A percentile compares a stretch with the other conserved stretches of the same genome.
Evolutionary conservation across 2,797 vertebrate genomes (phyloP).

Genomic region (Allobates femoralis): DNA sequence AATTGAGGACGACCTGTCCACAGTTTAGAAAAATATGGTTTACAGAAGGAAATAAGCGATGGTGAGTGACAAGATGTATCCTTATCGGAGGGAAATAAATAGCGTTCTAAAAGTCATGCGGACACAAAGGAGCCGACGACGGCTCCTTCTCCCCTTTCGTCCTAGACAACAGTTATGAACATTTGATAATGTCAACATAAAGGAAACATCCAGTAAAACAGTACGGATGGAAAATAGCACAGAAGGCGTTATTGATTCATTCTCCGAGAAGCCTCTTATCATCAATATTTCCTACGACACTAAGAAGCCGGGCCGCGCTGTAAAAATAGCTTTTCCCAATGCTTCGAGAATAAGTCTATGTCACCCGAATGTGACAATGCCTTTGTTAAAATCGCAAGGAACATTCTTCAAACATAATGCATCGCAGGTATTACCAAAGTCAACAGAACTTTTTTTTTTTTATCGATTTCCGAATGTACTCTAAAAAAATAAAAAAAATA

Average conservation of each 20-base stretch:
- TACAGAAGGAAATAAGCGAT: slow-evolving; percentile 3
- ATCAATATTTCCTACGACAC: slow-evolving; percentile 57
- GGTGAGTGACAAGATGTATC: background rate
- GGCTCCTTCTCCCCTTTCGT: background rate
- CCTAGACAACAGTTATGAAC: slow-evolving; percentile 39
- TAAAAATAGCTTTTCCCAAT: slow-evolving; percentile 57
- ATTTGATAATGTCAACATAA: slow-evolving; percentile 51
- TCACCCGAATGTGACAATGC: slow-evolving; percentile 48
- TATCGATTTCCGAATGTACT: slow-evolving; percentile 52
- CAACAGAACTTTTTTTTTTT: slow-evolving; percentile 39
- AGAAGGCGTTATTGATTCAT: slow-evolving; percentile 58
- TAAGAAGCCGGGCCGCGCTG: slow-evolving; percentile 40
- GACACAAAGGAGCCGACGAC: background rate
- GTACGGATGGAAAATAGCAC: slow-evolving; percentile 35
- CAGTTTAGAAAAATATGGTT: background rate
- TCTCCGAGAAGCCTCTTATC: slow-evolving; percentile 44
- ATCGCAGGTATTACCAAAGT: slow-evolving; percentile 42
- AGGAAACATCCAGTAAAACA: slow-evolving; percentile 46
- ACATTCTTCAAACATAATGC: slow-evolving; percentile 45
- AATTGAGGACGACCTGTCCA: background rate
- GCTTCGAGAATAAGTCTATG: slow-evolving; percentile 46
- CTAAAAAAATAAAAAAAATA: slow-evolving; percentile 23
- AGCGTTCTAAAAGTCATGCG: background rate
- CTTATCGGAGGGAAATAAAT: slow-evolving; percentile 28
- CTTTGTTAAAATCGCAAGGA: slow-evolving; percentile 54